Percentiles rank a stretch among this genome's conserved stretches.
These are phyloP conservation scores for Tanytarsus gracilentus DNA, from an alignment of 2,888 invertebrate genomes.

Conservation along the genomic window DNA sequence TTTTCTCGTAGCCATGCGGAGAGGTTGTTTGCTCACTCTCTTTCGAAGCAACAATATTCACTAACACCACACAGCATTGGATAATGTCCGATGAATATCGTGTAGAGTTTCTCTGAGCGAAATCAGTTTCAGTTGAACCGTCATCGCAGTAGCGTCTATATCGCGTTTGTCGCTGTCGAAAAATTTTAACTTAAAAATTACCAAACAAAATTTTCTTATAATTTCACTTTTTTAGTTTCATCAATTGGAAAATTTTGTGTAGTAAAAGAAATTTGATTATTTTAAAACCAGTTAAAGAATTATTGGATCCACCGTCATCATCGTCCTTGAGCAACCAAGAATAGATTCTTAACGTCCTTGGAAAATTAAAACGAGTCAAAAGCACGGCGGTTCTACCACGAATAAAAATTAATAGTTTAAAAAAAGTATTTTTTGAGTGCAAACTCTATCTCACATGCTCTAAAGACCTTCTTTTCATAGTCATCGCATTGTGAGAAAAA, in stretches of 20 bases:
- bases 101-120: slow-evolving; percentile 21
- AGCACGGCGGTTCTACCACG: no score
- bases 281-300: no score
- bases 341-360: no score
- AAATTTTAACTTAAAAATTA: not conserved
- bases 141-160: slow-evolving; percentile 24
- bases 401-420: not conserved
- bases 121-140: slow-evolving; percentile 25
- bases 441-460: not conserved
- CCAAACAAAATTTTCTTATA: not conserved
- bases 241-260: no score
- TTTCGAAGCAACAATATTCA: not conserved
- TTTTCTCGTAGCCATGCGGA: no score
- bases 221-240: not conserved
- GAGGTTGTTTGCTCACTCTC: no score
- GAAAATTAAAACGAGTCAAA: no score
- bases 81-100: no score
- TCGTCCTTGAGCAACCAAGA: no score
- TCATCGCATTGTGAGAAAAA: not conserved
- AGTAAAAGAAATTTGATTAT: no score
- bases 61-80: no score
- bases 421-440: not conserved
- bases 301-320: no score
- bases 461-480: slow-evolving; percentile 10
- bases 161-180: slow-evolving; percentile 22